Evolutionary conservation across 1,140 invertebrate genomes (phyloP), one percentile per base, ranked within the genome.

Genomic region (Penaeus chinensis): DNA sequence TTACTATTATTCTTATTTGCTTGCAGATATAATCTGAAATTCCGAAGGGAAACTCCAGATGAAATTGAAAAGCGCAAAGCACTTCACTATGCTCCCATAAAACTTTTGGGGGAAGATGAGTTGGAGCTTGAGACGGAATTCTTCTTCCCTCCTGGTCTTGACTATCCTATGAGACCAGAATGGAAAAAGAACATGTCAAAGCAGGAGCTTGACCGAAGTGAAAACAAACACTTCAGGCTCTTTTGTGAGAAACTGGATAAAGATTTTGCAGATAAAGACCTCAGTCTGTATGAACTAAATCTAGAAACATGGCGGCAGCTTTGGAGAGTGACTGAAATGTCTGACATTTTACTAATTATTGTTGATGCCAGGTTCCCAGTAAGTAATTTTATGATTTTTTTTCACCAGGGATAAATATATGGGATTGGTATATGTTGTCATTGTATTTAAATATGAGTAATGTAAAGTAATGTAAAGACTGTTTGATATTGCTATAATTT

Each of bases 301-400:
- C 92, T 98, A 89, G 97, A 98, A 93, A 98, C 97, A 0, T 98
- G 97, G 97, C 92, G 97, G 37, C 97, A 98, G 91, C 92, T 98
- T 65, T 98, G 97, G 97, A 93, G 97, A 86, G 97, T 98, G 2
- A 91, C 97, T 18, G 97, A 98, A 92, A 97, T 98, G 94, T 96
- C 96, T 13, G 97, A 98, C 90, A 94, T 98, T 82, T 91, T 98
- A 3, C 93, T 98, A 3, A 93, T 97, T 18, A 96, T 98, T 90
- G 95, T 96, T 0, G 97, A 98, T 91, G 95, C 97, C 62, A 93
- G 97, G 90, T 97, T 95, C 93, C 94, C 96, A 11, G 96, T 96
- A 91, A 94, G 94, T 93, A 89, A 87, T 82, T 19, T 69, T 89
- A 85, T 62, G 19, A 47, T 76, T 37, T 19, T 54, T 74, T 16